Conservation (phyloP, 2,113 vertebrate species). For the Pelecanoides urinatrix region DNA sequence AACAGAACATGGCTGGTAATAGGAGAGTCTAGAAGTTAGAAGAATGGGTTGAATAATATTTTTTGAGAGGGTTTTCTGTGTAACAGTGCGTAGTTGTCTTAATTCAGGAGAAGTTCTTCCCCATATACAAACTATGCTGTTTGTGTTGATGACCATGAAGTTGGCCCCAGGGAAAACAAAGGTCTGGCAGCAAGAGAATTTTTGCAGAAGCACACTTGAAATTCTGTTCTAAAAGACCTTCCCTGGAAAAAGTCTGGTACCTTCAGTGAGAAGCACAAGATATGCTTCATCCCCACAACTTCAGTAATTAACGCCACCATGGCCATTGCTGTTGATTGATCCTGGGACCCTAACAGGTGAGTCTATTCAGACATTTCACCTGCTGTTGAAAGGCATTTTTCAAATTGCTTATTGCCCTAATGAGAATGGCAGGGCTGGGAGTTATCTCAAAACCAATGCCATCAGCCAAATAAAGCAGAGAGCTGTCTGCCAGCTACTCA, state of each 20-base stretch:
- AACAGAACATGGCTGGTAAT: neutral
- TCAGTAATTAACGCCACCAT: neutral
- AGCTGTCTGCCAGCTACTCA: constrained; percentile 25
- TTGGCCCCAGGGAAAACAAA: neutral
- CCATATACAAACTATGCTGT: neutral
- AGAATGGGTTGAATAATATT: neutral
- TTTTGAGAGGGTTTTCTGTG: neutral
- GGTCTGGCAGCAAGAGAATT: neutral
- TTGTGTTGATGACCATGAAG: neutral
- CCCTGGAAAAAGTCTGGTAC: neutral
- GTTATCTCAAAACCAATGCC: constrained; percentile 9
- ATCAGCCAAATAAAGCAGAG: constrained; percentile 35
- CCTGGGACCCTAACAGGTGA: neutral
- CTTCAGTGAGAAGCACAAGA: neutral
- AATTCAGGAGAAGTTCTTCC: neutral
- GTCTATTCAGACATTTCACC: neutral
- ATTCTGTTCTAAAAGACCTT: neutral
- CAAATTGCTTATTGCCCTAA: neutral
- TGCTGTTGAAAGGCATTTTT: neutral
- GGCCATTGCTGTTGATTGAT: neutral
- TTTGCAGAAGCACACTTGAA: neutral
- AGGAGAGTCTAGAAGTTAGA: neutral
- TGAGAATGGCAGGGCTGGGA: neutral
- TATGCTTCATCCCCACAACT: neutral
- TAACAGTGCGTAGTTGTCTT: neutral